Conservation (phyloP, 2,113 vertebrate species). For the Fukomys damarensis region DNA sequence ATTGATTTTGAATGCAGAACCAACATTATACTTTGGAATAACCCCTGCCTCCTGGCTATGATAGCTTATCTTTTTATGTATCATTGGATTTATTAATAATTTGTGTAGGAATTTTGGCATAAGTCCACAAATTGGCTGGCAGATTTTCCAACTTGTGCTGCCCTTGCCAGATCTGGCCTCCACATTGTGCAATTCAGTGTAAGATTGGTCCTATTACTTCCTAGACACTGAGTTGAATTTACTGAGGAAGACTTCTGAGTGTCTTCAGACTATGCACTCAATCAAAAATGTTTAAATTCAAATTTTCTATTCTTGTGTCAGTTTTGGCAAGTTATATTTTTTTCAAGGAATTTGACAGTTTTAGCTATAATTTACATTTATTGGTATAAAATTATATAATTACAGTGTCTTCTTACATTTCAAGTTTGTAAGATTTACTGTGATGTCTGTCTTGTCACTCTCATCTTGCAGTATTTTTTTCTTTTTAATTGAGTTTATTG, state of each 20-base stretch:
- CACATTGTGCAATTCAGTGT: not conserved
- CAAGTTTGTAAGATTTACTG: not conserved
- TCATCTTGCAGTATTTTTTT: too few species aligned
- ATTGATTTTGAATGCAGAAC: not conserved
- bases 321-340: conserved; percentile 17
- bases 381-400: not conserved
- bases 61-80: not conserved
- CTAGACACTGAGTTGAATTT: not conserved
- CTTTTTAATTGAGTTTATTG: too few species aligned
- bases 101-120: not conserved
- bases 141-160: not conserved
- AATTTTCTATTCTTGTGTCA: not conserved
- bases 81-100: not conserved
- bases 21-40: not conserved
- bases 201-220: not conserved
- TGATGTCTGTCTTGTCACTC: not conserved
- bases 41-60: not conserved
- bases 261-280: not conserved
- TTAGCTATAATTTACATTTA: not conserved
- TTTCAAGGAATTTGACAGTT: conserved; percentile 9
- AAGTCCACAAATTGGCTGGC: not conserved
- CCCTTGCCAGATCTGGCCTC: not conserved
- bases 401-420: not conserved
- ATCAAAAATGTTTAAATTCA: not conserved
- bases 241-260: not conserved